Conservation (phyloP, 2,113 vertebrate genomes). For the Paramisgurnus dabryanus region DNA sequence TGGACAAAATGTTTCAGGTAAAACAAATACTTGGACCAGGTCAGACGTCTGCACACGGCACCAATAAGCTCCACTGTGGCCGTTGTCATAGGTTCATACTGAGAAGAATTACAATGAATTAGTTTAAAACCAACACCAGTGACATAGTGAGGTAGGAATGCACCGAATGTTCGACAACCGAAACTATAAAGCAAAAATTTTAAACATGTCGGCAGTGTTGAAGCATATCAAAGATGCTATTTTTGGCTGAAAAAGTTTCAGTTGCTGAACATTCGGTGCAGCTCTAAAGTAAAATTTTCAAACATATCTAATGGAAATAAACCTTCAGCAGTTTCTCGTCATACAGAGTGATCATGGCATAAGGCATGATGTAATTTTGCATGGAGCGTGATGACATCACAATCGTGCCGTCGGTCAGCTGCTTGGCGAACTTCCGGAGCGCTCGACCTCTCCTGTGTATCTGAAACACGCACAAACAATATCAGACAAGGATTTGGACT, state of each 20-base stretch:
- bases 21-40: constrained; percentile 92
- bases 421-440: constrained; percentile 89
- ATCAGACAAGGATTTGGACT: neutral
- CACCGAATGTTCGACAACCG: too few relatives aligned
- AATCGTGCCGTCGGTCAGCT: constrained; percentile 83
- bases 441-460: constrained; percentile 92
- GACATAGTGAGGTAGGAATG: constrained; percentile 23
- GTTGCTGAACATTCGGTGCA: too few relatives aligned
- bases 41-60: constrained; percentile 85
- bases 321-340: constrained; percentile 94
- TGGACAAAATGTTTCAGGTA: constrained; percentile 92
- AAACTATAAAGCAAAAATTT: too few relatives aligned
- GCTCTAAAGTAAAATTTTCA: neutral
- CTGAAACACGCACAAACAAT: constrained; percentile 63
- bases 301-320: neutral
- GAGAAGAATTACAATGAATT: constrained; percentile 24
- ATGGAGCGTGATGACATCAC: constrained; percentile 84
- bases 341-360: constrained; percentile 85
- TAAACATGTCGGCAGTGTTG: too few relatives aligned
- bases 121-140: constrained; percentile 7
- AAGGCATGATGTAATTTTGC: constrained; percentile 96
- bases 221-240: too few relatives aligned
- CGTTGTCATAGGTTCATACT: constrained; percentile 89
- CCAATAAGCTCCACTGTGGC: constrained; percentile 89
- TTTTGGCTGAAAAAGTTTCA: too few relatives aligned